Base-by-base conservation (phyloP, 2,797 vertebrate genomes). In the Sebastes nivosus region DNA sequence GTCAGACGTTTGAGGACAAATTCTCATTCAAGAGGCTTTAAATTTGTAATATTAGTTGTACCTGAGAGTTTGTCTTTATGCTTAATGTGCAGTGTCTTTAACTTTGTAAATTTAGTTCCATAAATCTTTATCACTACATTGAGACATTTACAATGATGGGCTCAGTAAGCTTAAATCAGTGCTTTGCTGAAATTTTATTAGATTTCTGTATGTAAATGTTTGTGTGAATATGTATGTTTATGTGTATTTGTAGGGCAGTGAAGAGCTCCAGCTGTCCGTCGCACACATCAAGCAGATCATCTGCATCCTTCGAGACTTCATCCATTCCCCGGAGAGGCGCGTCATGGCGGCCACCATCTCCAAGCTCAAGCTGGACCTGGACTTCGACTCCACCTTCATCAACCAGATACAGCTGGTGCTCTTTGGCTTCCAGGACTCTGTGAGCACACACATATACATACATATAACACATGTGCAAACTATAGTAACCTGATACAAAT, bases 351-450 rank as follows among this genome's bases (percentile, higher is more conserved):
- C 96, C 79, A 99, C 96, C 76, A 98, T 99, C 93, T 97, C 97
- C 78, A 97, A 98, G 71, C 86, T 99, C 70, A 99, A 99, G 88
- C 93, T 97, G 86, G 98, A 98, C 93, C 95, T 99, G 65, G 97
- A 98, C 87, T 99, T 99, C 6, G 97, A 99, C 94, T 98, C 97
- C 88, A 96, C 96, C 25, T 98, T 96, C 87, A 98, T 99, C 93
- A 97, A 95, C 91, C 98, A 99, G 94, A 97, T 99, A 80, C 97
- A 99, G 74, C 93, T 99, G 89, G 96, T 98, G 42, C 93, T 99
- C 54, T 99, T 98, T 73, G 98, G 97, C 72, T 99, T 99, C 92
- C 98, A 99, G 93, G 98, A 98, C 93, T 97, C 97, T 2, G 98
- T 99, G 89, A 96, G 94, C 46, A 55, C 69, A 68, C 61, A 25